A percentile compares a stretch with the other conserved stretches of the same genome.
Evolutionary conservation across 92 coral and sea anemone species (phyloP).

Genomic region (Parazoanthus darwini): DNA sequence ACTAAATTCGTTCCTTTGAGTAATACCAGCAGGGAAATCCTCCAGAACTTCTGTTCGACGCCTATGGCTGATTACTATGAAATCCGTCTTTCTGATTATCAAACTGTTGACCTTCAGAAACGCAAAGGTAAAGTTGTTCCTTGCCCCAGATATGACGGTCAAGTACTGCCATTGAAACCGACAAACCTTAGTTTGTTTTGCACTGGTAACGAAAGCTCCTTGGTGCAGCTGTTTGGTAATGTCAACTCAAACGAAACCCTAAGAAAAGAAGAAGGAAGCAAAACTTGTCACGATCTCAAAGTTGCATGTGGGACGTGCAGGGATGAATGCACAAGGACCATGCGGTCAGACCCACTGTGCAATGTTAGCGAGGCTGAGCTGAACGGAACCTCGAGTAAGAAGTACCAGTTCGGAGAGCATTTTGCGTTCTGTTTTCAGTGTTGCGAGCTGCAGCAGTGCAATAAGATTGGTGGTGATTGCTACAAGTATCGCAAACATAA

Average conservation of each 20-base stretch:
- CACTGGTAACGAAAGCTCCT: constrained; percentile 58
- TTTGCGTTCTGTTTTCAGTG: constrained; percentile 75
- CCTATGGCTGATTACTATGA: constrained; percentile 70
- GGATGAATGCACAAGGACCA: constrained; percentile 48
- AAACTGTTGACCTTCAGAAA: constrained; percentile 50
- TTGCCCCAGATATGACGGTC: constrained; percentile 63
- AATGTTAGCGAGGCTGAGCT: constrained; percentile 41
- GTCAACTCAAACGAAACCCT: constrained; percentile 32
- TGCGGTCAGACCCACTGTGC: constrained; percentile 55
- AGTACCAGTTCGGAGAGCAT: constrained; percentile 69
- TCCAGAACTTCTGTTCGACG: constrained; percentile 50
- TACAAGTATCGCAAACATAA: constrained; percentile 47
- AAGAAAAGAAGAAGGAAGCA: constrained; percentile 56
- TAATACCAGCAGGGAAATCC: background rate
- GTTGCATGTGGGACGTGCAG: constrained; percentile 59
- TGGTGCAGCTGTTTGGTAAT: constrained; percentile 63
- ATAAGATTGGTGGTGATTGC: constrained; percentile 59
- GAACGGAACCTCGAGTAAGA: constrained; percentile 3
- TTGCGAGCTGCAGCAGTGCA: constrained; percentile 65
- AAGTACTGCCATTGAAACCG: background rate
- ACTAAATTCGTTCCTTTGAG: constrained; percentile 19
- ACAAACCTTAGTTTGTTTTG: constrained; percentile 47
- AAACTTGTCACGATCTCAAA: constrained; percentile 47
- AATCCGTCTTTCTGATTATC: constrained; percentile 37
- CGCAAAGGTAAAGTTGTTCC: constrained; percentile 27